These are phyloP conservation scores for Odocoileus virginianus DNA, from an alignment of 2,113 vertebrate genomes.

Conservation along the genomic window DNA sequence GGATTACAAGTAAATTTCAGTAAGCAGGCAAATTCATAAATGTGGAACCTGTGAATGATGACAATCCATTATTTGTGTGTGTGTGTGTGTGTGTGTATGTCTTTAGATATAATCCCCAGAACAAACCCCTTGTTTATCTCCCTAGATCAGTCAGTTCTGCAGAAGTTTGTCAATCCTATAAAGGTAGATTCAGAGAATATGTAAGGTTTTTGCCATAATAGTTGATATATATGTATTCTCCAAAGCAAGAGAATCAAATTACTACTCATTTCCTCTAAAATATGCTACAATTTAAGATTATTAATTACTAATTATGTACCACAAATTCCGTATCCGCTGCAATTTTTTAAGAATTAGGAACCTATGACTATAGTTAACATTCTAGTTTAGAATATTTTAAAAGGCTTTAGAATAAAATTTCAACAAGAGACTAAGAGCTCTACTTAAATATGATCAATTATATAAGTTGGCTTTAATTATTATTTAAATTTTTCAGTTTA, in stretches of 20 bases:
- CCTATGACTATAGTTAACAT: neutral
- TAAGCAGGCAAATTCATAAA: neutral
- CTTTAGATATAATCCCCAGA: neutral
- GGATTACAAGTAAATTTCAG: neutral
- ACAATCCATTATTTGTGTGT: neutral
- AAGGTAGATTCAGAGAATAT: neutral
- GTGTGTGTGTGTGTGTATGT: neutral
- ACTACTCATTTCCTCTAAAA: neutral
- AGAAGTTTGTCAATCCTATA: neutral
- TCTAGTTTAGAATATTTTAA: neutral
- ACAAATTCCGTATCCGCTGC: neutral
- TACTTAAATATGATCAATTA: neutral
- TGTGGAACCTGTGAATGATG: neutral
- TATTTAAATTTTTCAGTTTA: conserved; percentile 7
- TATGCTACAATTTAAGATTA: neutral
- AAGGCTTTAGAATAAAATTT: conserved; percentile 19
- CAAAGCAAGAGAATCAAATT: neutral
- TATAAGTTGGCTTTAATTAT: neutral
- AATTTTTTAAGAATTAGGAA: neutral
- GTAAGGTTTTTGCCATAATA: neutral
- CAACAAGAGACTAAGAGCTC: neutral
- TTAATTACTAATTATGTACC: neutral
- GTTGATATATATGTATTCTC: neutral
- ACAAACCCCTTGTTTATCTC: neutral
- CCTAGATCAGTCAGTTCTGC: neutral